Evolutionary conservation across 2,797 vertebrate species (phyloP).

Genomic region (Alosa sapidissima): DNA sequence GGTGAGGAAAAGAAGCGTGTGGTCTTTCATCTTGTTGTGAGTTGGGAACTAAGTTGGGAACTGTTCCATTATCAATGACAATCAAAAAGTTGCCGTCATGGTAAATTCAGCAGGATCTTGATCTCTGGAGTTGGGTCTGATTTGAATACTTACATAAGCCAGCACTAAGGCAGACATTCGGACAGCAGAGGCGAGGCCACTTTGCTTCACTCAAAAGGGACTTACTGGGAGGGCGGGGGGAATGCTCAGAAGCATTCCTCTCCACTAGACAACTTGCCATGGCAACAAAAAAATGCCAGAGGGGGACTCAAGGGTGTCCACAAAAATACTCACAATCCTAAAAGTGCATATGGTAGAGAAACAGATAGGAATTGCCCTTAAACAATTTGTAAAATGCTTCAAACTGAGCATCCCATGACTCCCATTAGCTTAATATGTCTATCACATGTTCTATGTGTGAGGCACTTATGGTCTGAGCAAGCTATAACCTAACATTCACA

Average conservation of each 20-base stretch:
- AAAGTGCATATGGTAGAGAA: not conserved
- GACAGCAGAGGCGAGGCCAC: not conserved
- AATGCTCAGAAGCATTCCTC: not conserved
- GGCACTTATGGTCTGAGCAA: not conserved
- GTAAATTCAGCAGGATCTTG: not conserved
- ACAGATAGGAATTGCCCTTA: not conserved
- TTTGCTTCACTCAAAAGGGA: not conserved
- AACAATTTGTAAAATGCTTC: not conserved
- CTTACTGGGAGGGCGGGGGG: conserved; percentile 1
- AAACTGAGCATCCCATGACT: not conserved
- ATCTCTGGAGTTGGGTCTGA: conserved; percentile 21
- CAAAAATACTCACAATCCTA: not conserved
- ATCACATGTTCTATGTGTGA: not conserved
- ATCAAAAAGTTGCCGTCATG: not conserved
- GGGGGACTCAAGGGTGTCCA: not conserved
- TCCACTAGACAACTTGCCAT: not conserved
- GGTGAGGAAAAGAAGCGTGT: not conserved
- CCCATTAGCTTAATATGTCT: not conserved
- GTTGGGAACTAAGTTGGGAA: not conserved
- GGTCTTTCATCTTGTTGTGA: not conserved
- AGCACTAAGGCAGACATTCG: not conserved
- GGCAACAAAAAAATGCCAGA: not conserved
- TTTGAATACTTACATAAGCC: conserved; percentile 26
- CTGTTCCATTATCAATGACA: not conserved
- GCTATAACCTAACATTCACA: not conserved